Percentiles rank a stretch among this genome's conserved stretches.
Conservation (phyloP, 23 tunicate genomes). For the Halocynthia roretzi region DNA sequence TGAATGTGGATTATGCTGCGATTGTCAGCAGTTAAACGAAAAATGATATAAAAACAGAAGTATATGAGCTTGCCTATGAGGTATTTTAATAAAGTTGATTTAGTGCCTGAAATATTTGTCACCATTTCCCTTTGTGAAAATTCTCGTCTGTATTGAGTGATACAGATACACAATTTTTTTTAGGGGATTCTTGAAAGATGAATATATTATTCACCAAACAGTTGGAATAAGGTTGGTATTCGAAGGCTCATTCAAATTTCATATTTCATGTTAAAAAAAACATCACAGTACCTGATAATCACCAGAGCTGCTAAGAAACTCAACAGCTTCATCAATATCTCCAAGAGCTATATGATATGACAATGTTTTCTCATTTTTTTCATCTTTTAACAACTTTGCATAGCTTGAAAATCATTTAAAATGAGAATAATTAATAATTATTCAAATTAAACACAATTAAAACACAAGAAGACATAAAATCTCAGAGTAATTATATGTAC, state of each 20-base stretch:
- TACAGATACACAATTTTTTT: too few species aligned
- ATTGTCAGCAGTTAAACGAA: neutral
- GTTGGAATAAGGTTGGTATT: too few species aligned
- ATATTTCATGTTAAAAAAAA: too few species aligned
- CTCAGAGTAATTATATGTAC: neutral
- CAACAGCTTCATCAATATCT: slow-evolving; percentile 31
- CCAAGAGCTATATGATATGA: slow-evolving; percentile 53
- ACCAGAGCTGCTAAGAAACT: slow-evolving; percentile 7
- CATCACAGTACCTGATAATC: too few species aligned
- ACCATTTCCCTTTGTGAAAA: slow-evolving; percentile 31
- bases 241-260: too few species aligned
- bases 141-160: too few species aligned
- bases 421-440: too few species aligned
- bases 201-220: too few species aligned
- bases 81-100: slow-evolving; percentile 1
- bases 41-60: neutral
- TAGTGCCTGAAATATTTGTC: slow-evolving; percentile 8
- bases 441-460: too few species aligned
- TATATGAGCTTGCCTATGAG: neutral
- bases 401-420: slow-evolving; percentile 11
- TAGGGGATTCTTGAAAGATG: too few species aligned
- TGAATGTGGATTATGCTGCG: too few species aligned
- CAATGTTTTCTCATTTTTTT: slow-evolving; percentile 36
- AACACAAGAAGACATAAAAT: too few species aligned
- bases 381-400: slow-evolving; percentile 32